Conservation (phyloP, 1,140 invertebrate genomes). For the Diplogasteroides magnus region DNA sequence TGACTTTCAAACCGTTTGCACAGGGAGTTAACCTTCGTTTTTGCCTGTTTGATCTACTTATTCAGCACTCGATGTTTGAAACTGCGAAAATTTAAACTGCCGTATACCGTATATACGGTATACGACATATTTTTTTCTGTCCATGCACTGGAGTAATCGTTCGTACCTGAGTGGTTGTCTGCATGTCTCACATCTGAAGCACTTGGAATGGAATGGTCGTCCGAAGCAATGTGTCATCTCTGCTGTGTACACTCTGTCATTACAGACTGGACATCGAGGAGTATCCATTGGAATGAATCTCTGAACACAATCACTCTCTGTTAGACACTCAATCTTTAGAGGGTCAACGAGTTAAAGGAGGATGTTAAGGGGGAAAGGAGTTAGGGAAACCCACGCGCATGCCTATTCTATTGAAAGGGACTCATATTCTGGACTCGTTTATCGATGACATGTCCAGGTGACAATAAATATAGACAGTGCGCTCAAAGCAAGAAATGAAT, state of each 20-base stretch:
- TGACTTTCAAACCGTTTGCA: too few relatives aligned
- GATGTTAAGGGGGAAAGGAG: background rate
- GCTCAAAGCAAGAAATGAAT: conserved; percentile 7
- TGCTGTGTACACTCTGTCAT: conserved; percentile 31
- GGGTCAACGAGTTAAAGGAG: background rate
- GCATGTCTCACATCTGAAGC: conserved; percentile 34
- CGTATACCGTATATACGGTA: too few relatives aligned
- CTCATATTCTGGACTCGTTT: conserved; percentile 5
- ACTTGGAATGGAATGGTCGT: conserved; percentile 30
- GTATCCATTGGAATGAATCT: conserved; percentile 13
- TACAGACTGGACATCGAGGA: conserved; percentile 30
- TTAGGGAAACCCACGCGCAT: background rate
- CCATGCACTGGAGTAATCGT: too few relatives aligned
- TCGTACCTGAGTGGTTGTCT: conserved; percentile 31
- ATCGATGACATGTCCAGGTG: conserved; percentile 1
- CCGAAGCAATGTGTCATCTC: conserved; percentile 35
- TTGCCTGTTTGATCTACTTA: too few relatives aligned
- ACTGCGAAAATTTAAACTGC: too few relatives aligned
- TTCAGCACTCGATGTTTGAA: too few relatives aligned
- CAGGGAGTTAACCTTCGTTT: too few relatives aligned
- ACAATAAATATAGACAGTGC: conserved; percentile 3
- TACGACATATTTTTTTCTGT: too few relatives aligned
- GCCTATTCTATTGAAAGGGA: background rate
- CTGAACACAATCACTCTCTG: conserved; percentile 7
- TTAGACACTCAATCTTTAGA: conserved; percentile 1